Percentiles rank a stretch among this genome's conserved stretches.
Conservation (phyloP, 30 jellyfish, hydroid and myxozoan species). For the Hydra vulgaris region DNA sequence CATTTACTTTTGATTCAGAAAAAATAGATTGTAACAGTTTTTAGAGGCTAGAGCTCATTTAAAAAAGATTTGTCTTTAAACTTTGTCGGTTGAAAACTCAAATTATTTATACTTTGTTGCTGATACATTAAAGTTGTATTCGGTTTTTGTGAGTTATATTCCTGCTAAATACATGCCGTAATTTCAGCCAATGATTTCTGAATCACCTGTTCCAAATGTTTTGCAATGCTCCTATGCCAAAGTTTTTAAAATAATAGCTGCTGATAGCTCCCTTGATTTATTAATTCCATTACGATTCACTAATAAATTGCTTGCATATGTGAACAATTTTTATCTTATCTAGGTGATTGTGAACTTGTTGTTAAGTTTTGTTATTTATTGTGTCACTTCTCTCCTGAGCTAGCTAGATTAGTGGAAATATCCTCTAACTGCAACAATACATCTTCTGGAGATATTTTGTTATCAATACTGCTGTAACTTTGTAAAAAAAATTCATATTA, state of each 20-base stretch:
- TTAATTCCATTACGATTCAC: background rate
- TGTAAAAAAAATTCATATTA: background rate
- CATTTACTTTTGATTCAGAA: background rate
- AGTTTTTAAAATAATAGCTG: background rate
- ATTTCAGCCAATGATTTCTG: background rate
- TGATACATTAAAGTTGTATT: background rate
- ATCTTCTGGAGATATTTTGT: background rate
- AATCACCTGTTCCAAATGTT: background rate
- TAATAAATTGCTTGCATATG: background rate
- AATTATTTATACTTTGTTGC: background rate
- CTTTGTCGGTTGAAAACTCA: background rate
- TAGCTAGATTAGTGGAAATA: background rate
- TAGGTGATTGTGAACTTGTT: background rate
- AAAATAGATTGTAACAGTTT: background rate
- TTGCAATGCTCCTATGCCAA: background rate
- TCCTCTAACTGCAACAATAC: background rate
- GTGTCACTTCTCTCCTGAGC: background rate
- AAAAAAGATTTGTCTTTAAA: background rate
- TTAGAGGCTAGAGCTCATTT: background rate
- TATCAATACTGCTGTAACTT: background rate
- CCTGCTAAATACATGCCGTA: background rate
- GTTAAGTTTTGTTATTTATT: background rate
- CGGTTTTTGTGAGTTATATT: background rate
- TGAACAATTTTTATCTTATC: background rate
- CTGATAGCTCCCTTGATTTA: background rate